Conservation (phyloP, 2,888 invertebrate species). For the Gerris lacustris region DNA sequence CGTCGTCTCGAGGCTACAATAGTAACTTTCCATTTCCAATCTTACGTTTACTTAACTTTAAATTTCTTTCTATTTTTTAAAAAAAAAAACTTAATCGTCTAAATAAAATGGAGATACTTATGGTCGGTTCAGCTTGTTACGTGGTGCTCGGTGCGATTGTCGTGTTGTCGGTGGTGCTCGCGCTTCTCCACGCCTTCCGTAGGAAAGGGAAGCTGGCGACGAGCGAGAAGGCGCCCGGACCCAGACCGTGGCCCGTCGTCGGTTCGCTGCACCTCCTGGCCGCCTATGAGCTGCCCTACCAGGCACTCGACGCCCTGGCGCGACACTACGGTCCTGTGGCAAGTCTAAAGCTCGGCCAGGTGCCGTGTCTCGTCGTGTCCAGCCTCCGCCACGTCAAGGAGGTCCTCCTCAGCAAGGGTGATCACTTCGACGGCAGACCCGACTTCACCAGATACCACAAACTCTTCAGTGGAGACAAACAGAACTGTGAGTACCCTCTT, state of each 20-base stretch:
- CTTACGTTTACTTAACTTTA: too few relatives aligned
- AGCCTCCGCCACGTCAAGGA: constrained; percentile 47
- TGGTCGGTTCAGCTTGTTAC: constrained; percentile 26
- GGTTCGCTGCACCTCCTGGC: constrained; percentile 46
- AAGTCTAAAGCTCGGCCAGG: constrained; percentile 44
- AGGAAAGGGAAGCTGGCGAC: not conserved
- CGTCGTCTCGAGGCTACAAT: too few relatives aligned
- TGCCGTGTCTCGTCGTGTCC: constrained; percentile 46
- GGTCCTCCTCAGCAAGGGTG: constrained; percentile 45
- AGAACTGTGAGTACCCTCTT: constrained; percentile 48
- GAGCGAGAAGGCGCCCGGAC: constrained; percentile 41
- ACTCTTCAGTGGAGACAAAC: constrained; percentile 51
- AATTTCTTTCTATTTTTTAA: not conserved
- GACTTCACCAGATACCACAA: constrained; percentile 49
- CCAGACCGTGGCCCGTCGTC: constrained; percentile 44
- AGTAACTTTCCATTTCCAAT: too few relatives aligned
- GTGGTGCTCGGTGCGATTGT: not conserved
- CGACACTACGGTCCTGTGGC: constrained; percentile 44
- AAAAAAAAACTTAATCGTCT: not conserved
- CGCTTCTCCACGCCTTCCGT: constrained; percentile 14
- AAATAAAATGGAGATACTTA: constrained; percentile 23
- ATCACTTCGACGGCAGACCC: constrained; percentile 51
- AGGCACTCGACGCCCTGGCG: constrained; percentile 44
- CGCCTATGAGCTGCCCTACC: constrained; percentile 47
- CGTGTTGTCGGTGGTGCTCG: constrained; percentile 25